Evolutionary conservation across 1,140 invertebrate genomes (phyloP).

Genomic region (Probaryconus sp.): DNA sequence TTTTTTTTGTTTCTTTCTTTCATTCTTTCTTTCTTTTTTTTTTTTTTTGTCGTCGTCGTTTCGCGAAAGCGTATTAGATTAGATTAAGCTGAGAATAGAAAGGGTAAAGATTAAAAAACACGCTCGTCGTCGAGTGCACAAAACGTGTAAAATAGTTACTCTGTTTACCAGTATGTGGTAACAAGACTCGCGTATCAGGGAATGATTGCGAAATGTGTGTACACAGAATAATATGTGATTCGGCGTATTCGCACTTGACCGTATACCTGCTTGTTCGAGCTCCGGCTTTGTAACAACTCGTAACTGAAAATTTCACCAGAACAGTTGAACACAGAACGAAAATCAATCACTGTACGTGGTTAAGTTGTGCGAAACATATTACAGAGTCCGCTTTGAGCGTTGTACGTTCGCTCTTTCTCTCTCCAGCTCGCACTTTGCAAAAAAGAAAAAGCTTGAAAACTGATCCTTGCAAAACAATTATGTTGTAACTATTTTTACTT

Average conservation of each 20-base stretch:
- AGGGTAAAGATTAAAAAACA: too few relatives aligned
- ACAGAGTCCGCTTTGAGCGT: slow-evolving; percentile 54
- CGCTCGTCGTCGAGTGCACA: slow-evolving; percentile 33
- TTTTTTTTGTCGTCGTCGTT: too few relatives aligned
- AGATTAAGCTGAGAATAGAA: too few relatives aligned
- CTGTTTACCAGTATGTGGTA: slow-evolving; percentile 48
- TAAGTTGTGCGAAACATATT: slow-evolving; percentile 59
- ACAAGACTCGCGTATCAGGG: slow-evolving; percentile 24
- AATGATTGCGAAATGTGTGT: not conserved
- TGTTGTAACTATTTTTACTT: too few relatives aligned
- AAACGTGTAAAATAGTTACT: slow-evolving; percentile 35
- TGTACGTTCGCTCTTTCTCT: slow-evolving; percentile 50
- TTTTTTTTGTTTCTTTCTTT: too few relatives aligned
- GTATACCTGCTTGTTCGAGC: too few relatives aligned
- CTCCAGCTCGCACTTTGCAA: slow-evolving; percentile 33
- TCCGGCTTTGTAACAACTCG: too few relatives aligned
- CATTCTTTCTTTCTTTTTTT: too few relatives aligned
- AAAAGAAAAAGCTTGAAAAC: too few relatives aligned
- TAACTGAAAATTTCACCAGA: slow-evolving; percentile 49
- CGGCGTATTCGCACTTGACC: too few relatives aligned
- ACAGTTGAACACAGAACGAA: slow-evolving; percentile 50
- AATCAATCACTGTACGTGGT: slow-evolving; percentile 54
- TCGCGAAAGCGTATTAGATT: too few relatives aligned
- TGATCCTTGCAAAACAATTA: slow-evolving; percentile 1
- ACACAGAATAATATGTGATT: too few relatives aligned